phyloP scores from a whole-genome alignment of 2,113 vertebrate genomes.

The Tympanuchus pallidicinctus region DNA sequence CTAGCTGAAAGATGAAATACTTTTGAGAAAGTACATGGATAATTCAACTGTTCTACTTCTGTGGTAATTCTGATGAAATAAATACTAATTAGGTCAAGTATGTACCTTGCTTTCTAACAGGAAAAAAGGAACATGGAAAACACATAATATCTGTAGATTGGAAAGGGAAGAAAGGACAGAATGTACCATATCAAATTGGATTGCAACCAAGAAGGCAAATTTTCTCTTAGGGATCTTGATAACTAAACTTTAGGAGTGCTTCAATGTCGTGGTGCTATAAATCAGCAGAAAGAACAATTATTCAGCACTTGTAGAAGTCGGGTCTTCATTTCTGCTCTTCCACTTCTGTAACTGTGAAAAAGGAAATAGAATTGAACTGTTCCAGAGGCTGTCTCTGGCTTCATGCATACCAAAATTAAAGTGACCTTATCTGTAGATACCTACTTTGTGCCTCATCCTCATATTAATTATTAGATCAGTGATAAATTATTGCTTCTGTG shows the following conservation, averaged over 20 bases:
- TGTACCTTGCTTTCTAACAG: background rate
- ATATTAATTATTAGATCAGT: background rate
- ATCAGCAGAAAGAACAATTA: background rate
- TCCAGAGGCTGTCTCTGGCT: background rate
- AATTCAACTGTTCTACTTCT: background rate
- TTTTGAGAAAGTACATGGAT: background rate
- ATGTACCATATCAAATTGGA: background rate
- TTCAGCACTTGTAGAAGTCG: background rate
- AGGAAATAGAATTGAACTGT: background rate
- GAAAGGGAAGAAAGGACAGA: background rate
- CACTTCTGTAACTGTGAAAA: background rate
- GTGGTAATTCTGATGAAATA: background rate
- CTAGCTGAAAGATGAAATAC: background rate
- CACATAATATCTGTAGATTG: background rate
- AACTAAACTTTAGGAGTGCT: background rate
- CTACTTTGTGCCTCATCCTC: background rate
- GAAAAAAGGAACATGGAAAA: background rate
- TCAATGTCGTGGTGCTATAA: background rate
- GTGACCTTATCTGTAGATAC: background rate
- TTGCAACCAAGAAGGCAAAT: background rate
- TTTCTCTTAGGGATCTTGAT: background rate
- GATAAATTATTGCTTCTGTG: background rate
- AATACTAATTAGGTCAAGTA: background rate
- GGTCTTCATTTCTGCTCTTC: background rate
- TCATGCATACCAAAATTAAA: background rate